A percentile compares a stretch with the other conserved stretches of the same genome.
These are phyloP conservation scores for Notocelia uddmanniana DNA, from an alignment of 2,888 invertebrate species.

Conservation along the genomic window DNA sequence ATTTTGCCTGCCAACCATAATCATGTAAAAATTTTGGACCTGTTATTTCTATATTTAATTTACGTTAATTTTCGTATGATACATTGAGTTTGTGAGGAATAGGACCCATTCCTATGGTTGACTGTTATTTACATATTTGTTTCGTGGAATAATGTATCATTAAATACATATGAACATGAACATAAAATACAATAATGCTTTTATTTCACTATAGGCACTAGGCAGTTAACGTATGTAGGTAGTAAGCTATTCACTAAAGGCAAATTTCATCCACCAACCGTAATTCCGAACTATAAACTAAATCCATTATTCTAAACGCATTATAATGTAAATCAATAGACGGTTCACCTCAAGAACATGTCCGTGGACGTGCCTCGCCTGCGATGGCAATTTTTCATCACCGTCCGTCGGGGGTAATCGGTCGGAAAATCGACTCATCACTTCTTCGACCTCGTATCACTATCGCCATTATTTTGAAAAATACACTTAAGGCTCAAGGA, in stretches of 20 bases:
- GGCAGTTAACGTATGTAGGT: too few species aligned
- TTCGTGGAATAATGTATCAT: too few species aligned
- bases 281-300: background rate
- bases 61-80: too few species aligned
- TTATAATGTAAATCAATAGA: slow-evolving; percentile 61
- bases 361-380: slow-evolving; percentile 62
- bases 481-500: background rate
- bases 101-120: too few species aligned
- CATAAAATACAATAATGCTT: too few species aligned
- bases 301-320: slow-evolving; percentile 9
- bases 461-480: slow-evolving; percentile 49
- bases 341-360: slow-evolving; percentile 53
- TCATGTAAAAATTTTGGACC: too few species aligned
- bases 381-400: slow-evolving; percentile 65
- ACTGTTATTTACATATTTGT: too few species aligned
- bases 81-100: too few species aligned
- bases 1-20: too few species aligned
- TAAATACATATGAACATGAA: too few species aligned
- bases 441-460: slow-evolving; percentile 60
- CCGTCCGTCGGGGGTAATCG: slow-evolving; percentile 64
- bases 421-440: slow-evolving; percentile 56
- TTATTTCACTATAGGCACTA: background rate
- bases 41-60: too few species aligned
- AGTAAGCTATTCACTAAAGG: background rate
- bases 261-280: background rate